Conservation (phyloP, 2,113 vertebrate species). For the Oncorhynchus clarkii region DNA sequence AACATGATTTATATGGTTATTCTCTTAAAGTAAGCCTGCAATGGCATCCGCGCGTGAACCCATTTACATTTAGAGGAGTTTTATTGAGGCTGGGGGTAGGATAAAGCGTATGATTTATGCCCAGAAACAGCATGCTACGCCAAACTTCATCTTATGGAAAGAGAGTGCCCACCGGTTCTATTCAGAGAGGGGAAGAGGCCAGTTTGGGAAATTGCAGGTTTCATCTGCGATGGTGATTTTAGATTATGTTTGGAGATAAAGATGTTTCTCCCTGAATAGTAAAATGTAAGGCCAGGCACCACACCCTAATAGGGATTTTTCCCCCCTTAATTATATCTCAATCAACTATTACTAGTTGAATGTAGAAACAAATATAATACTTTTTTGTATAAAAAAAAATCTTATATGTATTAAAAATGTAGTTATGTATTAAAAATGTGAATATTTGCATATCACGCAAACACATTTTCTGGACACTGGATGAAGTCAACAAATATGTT, state of each 20-base stretch:
- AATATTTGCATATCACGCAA: no score
- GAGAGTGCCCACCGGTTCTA: background rate
- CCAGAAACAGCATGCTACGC: conserved; percentile 6
- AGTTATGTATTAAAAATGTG: no score
- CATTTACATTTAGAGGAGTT: conserved; percentile 71
- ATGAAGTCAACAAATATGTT: no score
- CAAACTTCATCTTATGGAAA: background rate
- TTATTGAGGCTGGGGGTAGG: conserved; percentile 48
- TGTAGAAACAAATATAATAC: no score
- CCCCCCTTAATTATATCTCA: no score
- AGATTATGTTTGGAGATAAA: background rate
- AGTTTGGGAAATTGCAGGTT: conserved; percentile 45
- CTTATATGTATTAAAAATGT: no score
- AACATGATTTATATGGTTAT: conserved; percentile 43
- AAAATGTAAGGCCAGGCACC: no score
- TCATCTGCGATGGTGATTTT: conserved; percentile 28
- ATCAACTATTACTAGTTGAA: no score
- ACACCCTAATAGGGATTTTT: no score
- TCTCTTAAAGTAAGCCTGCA: conserved; percentile 37
- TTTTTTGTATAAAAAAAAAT: no score
- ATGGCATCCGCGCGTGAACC: conserved; percentile 30
- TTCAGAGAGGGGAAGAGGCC: conserved; percentile 33
- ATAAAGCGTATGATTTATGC: conserved; percentile 66
- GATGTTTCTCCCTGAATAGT: background rate
- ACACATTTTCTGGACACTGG: no score